Evolutionary conservation across 2,888 invertebrate genomes (phyloP).

Genomic region (Drosophila ochracea): DNA sequence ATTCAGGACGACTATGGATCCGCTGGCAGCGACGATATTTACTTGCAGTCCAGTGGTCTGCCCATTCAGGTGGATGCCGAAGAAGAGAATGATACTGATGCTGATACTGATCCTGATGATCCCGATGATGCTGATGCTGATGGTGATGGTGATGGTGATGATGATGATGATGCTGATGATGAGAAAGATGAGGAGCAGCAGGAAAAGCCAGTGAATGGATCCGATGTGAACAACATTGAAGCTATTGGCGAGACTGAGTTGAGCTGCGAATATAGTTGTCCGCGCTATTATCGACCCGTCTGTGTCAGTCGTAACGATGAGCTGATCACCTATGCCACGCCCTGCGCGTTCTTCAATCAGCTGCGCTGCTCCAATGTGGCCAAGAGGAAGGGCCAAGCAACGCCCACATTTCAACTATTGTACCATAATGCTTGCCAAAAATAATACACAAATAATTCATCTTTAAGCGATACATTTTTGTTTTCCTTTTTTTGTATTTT

Average conservation of each 20-base stretch:
- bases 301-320: slow-evolving; percentile 51
- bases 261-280: slow-evolving; percentile 67
- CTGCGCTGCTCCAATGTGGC: slow-evolving; percentile 62
- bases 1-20: slow-evolving; percentile 10
- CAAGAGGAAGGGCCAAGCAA: slow-evolving; percentile 14
- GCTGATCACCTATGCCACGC: slow-evolving; percentile 55
- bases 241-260: slow-evolving; percentile 39
- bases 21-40: slow-evolving; percentile 40
- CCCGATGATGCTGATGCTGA: not conserved
- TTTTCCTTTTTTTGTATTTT: not conserved
- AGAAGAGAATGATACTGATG: not conserved
- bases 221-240: slow-evolving; percentile 15
- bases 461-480: not conserved
- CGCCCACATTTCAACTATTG: slow-evolving; percentile 45
- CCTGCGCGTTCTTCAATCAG: slow-evolving; percentile 64
- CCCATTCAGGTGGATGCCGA: not conserved
- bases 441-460: not conserved
- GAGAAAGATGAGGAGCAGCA: not conserved
- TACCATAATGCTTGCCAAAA: slow-evolving; percentile 42
- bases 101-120: not conserved
- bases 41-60: slow-evolving; percentile 16
- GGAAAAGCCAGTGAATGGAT: not conserved
- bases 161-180: not conserved
- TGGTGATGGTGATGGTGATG: no score
- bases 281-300: slow-evolving; percentile 68